Percentiles rank a stretch among this genome's conserved stretches.
phyloP scores from a whole-genome alignment of 64 coral and sea anemone genomes.

The Porites australiensis region DNA sequence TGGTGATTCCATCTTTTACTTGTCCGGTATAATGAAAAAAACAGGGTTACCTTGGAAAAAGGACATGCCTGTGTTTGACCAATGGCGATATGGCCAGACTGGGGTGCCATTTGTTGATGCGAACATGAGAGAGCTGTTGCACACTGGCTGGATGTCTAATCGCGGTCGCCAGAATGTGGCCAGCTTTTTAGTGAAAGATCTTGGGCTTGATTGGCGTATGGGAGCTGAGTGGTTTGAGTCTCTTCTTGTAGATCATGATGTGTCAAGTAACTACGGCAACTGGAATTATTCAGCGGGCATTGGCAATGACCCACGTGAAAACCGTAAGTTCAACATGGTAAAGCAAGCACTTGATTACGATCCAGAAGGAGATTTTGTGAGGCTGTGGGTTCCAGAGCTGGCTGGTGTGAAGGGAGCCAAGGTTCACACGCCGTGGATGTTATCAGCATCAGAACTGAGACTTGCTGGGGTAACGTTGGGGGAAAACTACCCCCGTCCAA shows the following conservation, averaged over 20 bases:
- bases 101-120: constrained; percentile 76
- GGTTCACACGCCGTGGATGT: constrained; percentile 65
- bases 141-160: constrained; percentile 79
- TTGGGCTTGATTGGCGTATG: constrained; percentile 70
- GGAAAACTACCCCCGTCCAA: constrained; percentile 46
- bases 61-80: constrained; percentile 40
- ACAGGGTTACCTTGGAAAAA: constrained; percentile 46
- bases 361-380: constrained; percentile 54
- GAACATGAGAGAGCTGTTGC: constrained; percentile 73
- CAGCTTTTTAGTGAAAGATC: constrained; percentile 77
- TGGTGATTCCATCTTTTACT: constrained; percentile 62
- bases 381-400: constrained; percentile 72
- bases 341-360: constrained; percentile 84
- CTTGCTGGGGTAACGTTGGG: constrained; percentile 35
- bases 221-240: constrained; percentile 85
- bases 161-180: constrained; percentile 77
- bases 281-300: constrained; percentile 80
- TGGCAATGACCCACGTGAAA: constrained; percentile 78
- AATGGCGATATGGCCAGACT: constrained; percentile 63
- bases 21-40: constrained; percentile 43
- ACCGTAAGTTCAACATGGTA: constrained; percentile 81
- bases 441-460: constrained; percentile 45
- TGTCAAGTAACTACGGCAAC: constrained; percentile 80
- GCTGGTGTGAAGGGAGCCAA: constrained; percentile 61
- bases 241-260: constrained; percentile 80